phyloP scores from a whole-genome alignment of 2,888 invertebrate genomes.

The Caenorhabditis sinica region DNA sequence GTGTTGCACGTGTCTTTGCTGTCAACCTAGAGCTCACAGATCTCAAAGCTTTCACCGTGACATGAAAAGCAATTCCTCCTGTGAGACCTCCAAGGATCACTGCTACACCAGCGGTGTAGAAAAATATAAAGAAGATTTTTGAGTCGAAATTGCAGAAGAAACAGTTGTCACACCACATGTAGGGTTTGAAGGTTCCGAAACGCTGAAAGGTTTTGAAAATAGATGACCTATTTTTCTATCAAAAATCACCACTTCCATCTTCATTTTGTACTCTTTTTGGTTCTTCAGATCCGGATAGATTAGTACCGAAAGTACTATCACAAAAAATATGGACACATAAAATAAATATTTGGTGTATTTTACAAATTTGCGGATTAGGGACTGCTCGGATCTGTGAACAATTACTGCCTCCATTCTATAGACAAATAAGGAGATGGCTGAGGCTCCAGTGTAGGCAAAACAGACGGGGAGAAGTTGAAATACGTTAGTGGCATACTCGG shows the following conservation, averaged over 20 bases:
- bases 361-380: background rate
- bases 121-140: conserved; percentile 1
- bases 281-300: conserved; percentile 29
- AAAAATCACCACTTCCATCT: conserved; percentile 27
- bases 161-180: conserved; percentile 39
- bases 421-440: conserved; percentile 15
- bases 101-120: conserved; percentile 7
- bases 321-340: conserved; percentile 16
- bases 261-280: conserved; percentile 20
- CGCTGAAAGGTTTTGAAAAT: background rate
- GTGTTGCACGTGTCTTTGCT: conserved; percentile 22
- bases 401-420: conserved; percentile 39
- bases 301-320: conserved; percentile 6
- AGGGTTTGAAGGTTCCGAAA: conserved; percentile 32
- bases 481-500: conserved; percentile 34
- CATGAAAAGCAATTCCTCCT: conserved; percentile 30
- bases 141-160: conserved; percentile 38
- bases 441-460: conserved; percentile 31
- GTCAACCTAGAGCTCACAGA: conserved; percentile 17
- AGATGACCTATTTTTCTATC: no score
- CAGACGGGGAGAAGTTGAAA: conserved; percentile 19
- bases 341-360: conserved; percentile 16
- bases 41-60: conserved; percentile 13
- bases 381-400: conserved; percentile 30
- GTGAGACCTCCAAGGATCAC: conserved; percentile 9